Base-by-base conservation (phyloP, 2,888 invertebrate genomes). In the Notodonta ziczac region DNA sequence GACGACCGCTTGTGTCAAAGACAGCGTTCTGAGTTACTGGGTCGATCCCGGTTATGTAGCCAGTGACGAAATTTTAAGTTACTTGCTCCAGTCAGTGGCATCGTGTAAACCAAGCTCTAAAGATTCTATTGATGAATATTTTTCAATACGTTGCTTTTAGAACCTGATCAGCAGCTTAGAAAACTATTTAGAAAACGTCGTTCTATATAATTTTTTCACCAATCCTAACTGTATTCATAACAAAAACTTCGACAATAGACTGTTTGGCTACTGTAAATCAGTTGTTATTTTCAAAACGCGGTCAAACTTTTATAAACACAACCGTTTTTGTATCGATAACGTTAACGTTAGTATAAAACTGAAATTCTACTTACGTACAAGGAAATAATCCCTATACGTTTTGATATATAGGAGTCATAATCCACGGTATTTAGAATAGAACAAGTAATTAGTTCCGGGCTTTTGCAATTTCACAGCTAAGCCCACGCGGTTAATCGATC, bases 371-470 rank as follows among this genome's bases (percentile, higher is more conserved):
- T 39, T 13, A 39, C n/a, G 7, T 39, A 54, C 8, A 62, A 57
- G 57, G 65, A 69, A 70, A 60, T 64, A 74, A 78, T 78, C 68
- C 65, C 66, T 80, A 82, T 70, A 81, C 79, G 73, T 66, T 67
- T 83, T 82, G 79, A 77, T 62, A 60, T 66, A 61, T 66, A 14
- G 51, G 60, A 50, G 54, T 65, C 72, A 78, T 81, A 83, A 80
- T 80, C 74, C 68, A 69, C 70, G 73, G 74, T 76, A 73, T 79
- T 78, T 67, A 76, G 71, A 72, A 67, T 52, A 70, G 63, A 65
- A 65, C 80, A 81, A 83, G 81, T 79, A 82, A 88, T 89, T 85
- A 78, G 89, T 89, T 87, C 80, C 86, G 86, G 82, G 76, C 73
- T 78, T 84, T 84, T 74, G 78, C 80, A 80, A 89, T 86, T 87